These are phyloP conservation scores for Eupithecia pulchellata DNA, from an alignment of 2,888 invertebrate genomes.

Conservation along the genomic window DNA sequence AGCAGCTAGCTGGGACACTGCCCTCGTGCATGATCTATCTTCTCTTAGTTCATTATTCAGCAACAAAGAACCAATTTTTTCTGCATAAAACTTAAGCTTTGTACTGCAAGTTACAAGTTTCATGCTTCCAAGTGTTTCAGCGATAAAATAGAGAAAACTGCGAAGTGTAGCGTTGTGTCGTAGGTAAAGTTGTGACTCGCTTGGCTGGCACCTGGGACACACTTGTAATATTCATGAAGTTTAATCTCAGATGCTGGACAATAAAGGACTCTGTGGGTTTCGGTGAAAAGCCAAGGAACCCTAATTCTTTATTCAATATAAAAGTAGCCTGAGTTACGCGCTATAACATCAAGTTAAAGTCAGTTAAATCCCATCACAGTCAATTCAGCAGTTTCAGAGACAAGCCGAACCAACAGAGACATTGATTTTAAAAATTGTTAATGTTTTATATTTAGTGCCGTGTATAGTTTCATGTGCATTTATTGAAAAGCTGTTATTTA, in stretches of 20 bases:
- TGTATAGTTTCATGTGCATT: no score
- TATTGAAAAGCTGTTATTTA: no score
- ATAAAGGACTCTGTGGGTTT: not conserved
- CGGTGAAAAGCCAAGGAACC: not conserved
- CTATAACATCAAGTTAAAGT: no score
- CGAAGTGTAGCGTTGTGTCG: conserved; percentile 1
- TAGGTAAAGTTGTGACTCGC: conserved; percentile 24
- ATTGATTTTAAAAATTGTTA: no score
- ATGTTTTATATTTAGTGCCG: no score
- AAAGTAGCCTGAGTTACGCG: no score
- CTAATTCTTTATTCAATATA: no score
- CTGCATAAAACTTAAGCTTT: not conserved
- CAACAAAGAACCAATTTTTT: not conserved
- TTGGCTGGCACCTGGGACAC: conserved; percentile 17
- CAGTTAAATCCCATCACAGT: no score
- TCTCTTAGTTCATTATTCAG: not conserved
- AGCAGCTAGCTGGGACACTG: not conserved
- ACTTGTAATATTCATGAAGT: conserved; percentile 27
- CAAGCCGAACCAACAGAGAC: no score
- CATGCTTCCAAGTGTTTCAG: not conserved
- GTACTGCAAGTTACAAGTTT: not conserved
- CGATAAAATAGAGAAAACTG: conserved; percentile 6
- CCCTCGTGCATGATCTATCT: not conserved
- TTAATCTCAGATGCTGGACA: conserved; percentile 14
- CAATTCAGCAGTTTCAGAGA: no score